Conservation (phyloP, 2,113 vertebrate genomes). For the Oncorhynchus keta region DNA sequence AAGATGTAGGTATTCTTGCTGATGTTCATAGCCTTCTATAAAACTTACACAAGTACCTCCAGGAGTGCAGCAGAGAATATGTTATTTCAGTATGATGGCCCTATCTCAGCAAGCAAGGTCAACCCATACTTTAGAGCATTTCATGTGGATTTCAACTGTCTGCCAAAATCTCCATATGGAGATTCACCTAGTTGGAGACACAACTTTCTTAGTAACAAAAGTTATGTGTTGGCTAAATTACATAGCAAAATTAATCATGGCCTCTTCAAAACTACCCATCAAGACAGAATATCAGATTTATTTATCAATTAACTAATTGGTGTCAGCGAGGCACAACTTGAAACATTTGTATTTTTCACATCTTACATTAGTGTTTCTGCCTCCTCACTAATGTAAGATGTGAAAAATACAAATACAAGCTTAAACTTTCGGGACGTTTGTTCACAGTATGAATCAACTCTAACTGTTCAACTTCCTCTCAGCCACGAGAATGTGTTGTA, state of each 20-base stretch:
- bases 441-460: neutral
- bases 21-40: neutral
- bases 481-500: neutral
- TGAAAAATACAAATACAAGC: neutral
- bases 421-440: neutral
- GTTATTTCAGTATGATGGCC: too few relatives aligned
- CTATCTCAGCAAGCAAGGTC: too few relatives aligned
- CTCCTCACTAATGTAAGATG: neutral
- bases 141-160: neutral
- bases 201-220: neutral
- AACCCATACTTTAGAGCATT: neutral
- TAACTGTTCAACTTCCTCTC: neutral
- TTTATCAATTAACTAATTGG: neutral
- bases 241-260: neutral
- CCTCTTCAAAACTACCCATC: neutral
- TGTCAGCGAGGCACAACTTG: neutral
- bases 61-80: neutral
- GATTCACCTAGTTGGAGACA: too few relatives aligned
- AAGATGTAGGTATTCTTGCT: neutral
- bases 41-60: neutral
- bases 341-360: neutral
- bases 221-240: neutral
- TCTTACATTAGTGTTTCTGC: neutral
- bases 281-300: neutral
- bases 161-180: too few relatives aligned